These are phyloP conservation scores for Adrianichthys oophorus DNA, from an alignment of 2,797 vertebrate genomes.

Conservation along the genomic window DNA sequence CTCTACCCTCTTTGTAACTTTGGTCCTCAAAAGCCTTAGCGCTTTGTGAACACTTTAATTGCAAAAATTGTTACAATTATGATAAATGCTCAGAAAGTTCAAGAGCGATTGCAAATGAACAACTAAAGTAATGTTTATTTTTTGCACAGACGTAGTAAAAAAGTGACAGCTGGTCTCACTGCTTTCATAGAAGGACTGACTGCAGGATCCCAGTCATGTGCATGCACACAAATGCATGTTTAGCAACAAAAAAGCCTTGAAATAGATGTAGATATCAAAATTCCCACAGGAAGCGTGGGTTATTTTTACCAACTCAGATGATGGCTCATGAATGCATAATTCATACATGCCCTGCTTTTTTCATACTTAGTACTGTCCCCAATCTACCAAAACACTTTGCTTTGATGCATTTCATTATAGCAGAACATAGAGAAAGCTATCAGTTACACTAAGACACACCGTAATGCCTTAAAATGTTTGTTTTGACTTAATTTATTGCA, in stretches of 20 bases:
- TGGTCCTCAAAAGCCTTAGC: no score
- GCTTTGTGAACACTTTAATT: no score
- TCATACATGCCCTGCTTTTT: slow-evolving; percentile 72
- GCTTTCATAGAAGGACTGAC: slow-evolving; percentile 47
- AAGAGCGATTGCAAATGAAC: no score
- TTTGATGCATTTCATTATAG: slow-evolving; percentile 23
- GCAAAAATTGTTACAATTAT: no score
- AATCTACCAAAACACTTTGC: slow-evolving; percentile 24
- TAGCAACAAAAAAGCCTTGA: slow-evolving; percentile 68
- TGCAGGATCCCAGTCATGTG: slow-evolving; percentile 9
- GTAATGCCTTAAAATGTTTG: neutral
- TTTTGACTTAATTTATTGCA: no score
- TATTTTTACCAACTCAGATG: slow-evolving; percentile 75
- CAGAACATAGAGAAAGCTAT: slow-evolving; percentile 7
- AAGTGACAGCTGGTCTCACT: slow-evolving; percentile 31
- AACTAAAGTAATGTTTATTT: no score
- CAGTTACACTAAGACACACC: slow-evolving; percentile 20
- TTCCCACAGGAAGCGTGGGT: slow-evolving; percentile 66
- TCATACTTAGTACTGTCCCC: slow-evolving; percentile 50
- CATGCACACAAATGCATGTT: slow-evolving; percentile 38
- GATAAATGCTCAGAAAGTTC: no score
- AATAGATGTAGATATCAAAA: slow-evolving; percentile 73
- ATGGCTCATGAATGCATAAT: slow-evolving; percentile 77
- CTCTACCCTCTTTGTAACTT: no score
- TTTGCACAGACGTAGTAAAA: slow-evolving; percentile 16